phyloP scores from a whole-genome alignment of 2,888 invertebrate species.

The Zaprionus bogoriensis region DNA sequence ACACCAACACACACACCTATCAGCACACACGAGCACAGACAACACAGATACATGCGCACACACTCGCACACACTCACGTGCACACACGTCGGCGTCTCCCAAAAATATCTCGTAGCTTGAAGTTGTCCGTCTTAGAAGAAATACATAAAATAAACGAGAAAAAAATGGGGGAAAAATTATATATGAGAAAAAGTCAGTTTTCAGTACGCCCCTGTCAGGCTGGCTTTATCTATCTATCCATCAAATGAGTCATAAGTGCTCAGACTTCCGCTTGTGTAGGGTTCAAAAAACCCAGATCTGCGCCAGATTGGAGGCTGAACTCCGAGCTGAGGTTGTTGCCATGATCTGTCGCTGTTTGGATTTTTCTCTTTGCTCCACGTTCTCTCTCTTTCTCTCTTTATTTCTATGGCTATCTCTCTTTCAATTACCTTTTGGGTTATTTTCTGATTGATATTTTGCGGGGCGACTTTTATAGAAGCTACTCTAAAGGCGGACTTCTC shows the following conservation, averaged over 20 bases:
- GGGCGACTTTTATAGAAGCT: neutral
- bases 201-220: conserved; percentile 16
- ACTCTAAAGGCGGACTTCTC: too few relatives aligned
- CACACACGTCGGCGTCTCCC: neutral
- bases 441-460: neutral
- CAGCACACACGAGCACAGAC: too few relatives aligned
- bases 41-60: too few relatives aligned
- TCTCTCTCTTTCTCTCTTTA: neutral
- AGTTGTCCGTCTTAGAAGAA: conserved; percentile 11
- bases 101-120: conserved; percentile 24
- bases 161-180: conserved; percentile 1
- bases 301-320: conserved; percentile 22
- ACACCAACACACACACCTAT: conserved; percentile 4
- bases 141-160: neutral
- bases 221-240: conserved; percentile 46
- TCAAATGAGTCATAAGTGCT: conserved; percentile 64
- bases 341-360: conserved; percentile 32
- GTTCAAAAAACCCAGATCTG: conserved; percentile 64
- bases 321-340: conserved; percentile 31
- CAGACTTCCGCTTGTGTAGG: conserved; percentile 60
- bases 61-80: neutral
- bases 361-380: neutral
- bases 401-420: neutral
- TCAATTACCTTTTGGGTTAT: neutral
- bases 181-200: conserved; percentile 16